Percentiles rank a stretch among this genome's conserved stretches.
Conservation (phyloP, 1,140 invertebrate genomes). For the Anadara kagoshimensis region DNA sequence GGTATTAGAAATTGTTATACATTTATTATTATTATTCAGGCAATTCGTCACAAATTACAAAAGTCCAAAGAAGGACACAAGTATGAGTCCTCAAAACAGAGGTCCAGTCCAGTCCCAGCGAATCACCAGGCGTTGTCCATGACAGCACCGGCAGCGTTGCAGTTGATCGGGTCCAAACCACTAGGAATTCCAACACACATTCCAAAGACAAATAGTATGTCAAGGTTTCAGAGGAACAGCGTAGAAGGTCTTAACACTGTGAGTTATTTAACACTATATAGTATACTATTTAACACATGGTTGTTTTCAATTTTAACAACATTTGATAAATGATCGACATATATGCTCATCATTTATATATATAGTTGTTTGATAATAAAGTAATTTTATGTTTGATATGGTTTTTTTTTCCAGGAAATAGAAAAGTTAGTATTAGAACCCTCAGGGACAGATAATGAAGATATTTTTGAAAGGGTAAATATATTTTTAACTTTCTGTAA, state of each 20-base stretch:
- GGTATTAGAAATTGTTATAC: too few relatives aligned
- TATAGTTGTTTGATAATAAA: too few relatives aligned
- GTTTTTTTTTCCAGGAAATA: conserved; percentile 54
- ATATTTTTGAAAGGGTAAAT: too few relatives aligned
- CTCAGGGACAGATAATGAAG: too few relatives aligned
- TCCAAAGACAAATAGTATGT: conserved; percentile 80
- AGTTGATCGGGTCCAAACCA: conserved; percentile 47
- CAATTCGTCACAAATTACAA: conserved; percentile 65
- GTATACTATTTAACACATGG: background rate
- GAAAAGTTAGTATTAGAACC: conserved; percentile 51
- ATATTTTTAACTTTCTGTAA: too few relatives aligned
- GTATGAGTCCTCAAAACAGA: conserved; percentile 51
- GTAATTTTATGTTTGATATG: too few relatives aligned
- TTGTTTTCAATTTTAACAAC: background rate
- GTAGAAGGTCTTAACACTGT: conserved; percentile 88
- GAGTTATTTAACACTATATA: conserved; percentile 18
- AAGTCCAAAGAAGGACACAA: conserved; percentile 66
- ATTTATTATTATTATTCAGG: conserved; percentile 17
- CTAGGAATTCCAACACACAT: conserved; percentile 74
- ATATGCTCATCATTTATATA: background rate
- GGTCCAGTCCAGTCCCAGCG: conserved; percentile 66
- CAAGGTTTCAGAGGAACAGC: conserved; percentile 78
- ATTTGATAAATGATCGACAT: conserved; percentile 13
- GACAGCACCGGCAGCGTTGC: conserved; percentile 51
- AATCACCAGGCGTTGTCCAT: conserved; percentile 67